Conservation (phyloP, 2,888 invertebrate species). For the Apodemia hepburni region DNA sequence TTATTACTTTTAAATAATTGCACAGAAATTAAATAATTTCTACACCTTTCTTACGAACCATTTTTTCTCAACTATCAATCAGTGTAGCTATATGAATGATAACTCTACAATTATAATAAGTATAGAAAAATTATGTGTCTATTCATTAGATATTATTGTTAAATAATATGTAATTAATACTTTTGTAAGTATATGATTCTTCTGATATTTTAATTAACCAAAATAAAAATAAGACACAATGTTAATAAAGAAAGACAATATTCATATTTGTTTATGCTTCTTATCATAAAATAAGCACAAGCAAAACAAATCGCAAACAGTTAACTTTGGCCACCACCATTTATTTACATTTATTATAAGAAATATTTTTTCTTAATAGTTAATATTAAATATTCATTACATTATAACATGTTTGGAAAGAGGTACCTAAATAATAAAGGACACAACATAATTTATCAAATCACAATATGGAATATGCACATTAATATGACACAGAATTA, state of each 20-base stretch:
- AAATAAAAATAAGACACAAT: too few species aligned
- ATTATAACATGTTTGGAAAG: background rate
- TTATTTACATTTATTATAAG: background rate
- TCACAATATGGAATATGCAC: background rate
- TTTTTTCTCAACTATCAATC: too few species aligned
- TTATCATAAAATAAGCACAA: background rate
- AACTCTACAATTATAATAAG: too few species aligned
- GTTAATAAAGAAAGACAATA: background rate
- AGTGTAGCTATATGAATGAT: too few species aligned
- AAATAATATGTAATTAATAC: too few species aligned
- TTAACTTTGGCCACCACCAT: background rate
- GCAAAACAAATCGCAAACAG: background rate
- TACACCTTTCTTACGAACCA: too few species aligned
- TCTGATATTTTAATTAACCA: too few species aligned
- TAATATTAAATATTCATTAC: background rate
- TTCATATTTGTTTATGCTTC: background rate
- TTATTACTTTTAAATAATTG: too few species aligned
- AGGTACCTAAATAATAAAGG: background rate
- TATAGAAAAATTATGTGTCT: too few species aligned
- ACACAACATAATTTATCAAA: background rate
- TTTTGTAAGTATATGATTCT: too few species aligned
- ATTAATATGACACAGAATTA: background rate
- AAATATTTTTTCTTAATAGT: background rate
- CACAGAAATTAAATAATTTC: too few species aligned
- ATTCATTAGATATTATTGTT: too few species aligned